These are phyloP conservation scores for Deroptyus accipitrinus DNA, from an alignment of 2,113 vertebrate genomes.

Conservation along the genomic window DNA sequence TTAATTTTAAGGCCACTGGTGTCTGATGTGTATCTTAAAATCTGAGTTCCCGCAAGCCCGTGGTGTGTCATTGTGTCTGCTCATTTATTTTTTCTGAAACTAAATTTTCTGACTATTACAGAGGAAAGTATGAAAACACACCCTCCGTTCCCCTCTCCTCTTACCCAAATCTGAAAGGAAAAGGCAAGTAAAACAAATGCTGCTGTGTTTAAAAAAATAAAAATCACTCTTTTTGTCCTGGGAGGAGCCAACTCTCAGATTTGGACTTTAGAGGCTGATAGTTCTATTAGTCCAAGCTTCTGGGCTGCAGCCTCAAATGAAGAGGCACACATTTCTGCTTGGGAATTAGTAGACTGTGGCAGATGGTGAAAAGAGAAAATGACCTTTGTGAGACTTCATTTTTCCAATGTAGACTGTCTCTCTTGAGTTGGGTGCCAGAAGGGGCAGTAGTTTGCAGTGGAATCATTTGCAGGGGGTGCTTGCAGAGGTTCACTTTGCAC, in stretches of 20 bases:
- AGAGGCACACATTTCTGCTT: not conserved
- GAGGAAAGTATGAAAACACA: not conserved
- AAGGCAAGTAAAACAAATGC: not conserved
- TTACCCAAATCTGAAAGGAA: not conserved
- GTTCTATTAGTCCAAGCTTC: not conserved
- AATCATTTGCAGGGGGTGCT: not conserved
- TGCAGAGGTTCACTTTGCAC: not conserved
- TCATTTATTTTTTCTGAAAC: constrained; percentile 16
- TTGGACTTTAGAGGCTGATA: not conserved
- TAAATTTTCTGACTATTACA: not conserved
- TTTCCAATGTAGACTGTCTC: not conserved
- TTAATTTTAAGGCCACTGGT: constrained; percentile 20
- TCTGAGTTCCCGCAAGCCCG: not conserved
- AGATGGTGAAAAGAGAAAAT: not conserved
- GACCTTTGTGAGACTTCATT: not conserved
- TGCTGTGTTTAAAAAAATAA: not conserved
- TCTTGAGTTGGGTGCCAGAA: not conserved
- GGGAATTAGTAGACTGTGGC: not conserved
- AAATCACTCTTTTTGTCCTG: not conserved
- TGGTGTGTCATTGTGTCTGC: not conserved
- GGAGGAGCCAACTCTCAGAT: not conserved
- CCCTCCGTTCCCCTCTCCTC: not conserved
- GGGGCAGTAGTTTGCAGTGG: not conserved
- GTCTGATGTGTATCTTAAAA: constrained; percentile 16
- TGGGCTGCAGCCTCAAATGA: not conserved